Evolutionary conservation across 2,888 invertebrate species (phyloP), one percentile per base, ranked within the genome.

Genomic region (Mythimna loreyi): DNA sequence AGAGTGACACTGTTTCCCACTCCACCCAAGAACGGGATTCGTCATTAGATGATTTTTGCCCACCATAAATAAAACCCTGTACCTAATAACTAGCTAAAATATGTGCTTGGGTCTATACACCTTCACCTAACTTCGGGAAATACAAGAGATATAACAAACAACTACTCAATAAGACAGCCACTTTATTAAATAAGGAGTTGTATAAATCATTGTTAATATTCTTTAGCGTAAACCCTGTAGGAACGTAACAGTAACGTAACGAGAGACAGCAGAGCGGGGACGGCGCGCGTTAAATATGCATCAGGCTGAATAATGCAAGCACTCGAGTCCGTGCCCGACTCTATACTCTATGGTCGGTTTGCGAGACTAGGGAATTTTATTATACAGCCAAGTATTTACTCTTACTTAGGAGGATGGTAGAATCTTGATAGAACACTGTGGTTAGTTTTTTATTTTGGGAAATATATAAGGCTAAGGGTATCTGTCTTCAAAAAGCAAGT

Each of bases 231-330:
- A 73, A 72, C 67, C 61, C 43, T 68, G 63, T 68, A 72, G 64
- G 60, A 72, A 57, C 60, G 61, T 68, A 75, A 78, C 62, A 63
- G 61, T 68, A 72, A 73, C 62, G 61, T 68, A 72, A 73, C 62
- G 67, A 74, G 72, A 69, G 74, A 72, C 67, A 60, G 62, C 65
- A 73, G 78, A 65, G 59, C 73, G 68, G 72, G 75, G 83, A 73
- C 80, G 79, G 72, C 75, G 62, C 79, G 64, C 75, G 77, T 91
- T 89, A 90, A 90, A 88, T 90, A 91, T 91, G 89, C 89, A 91
- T 82, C 83, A 85, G 75, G 47, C 76, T 91, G 90, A 91, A 91
- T 91, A 89, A 91, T 91, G 88, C 90, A 90, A 68, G 85, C 85
- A 83, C 84, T 83, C 75, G 75, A 80, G 67, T 78, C 68, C 59